Percentiles rank a stretch among this genome's conserved stretches.
These are phyloP conservation scores for Drosophila dives DNA, from an alignment of 2,888 invertebrate genomes.

Conservation along the genomic window DNA sequence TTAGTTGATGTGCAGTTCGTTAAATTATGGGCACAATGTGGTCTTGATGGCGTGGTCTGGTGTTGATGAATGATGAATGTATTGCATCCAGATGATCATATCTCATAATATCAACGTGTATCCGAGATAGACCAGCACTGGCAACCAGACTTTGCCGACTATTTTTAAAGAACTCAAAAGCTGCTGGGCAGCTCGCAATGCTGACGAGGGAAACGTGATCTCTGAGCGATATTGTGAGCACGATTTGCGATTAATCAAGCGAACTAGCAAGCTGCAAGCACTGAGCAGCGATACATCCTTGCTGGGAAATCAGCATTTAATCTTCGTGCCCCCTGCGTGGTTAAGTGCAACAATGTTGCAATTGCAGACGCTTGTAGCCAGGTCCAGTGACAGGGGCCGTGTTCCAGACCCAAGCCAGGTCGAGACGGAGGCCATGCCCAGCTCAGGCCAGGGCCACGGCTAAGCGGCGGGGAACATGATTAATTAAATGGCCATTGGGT, in stretches of 20 bases:
- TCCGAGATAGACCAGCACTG: conserved; percentile 23
- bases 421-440: neutral
- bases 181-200: conserved; percentile 35
- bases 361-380: conserved; percentile 9
- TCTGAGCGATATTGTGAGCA: conserved; percentile 71
- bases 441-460: conserved; percentile 11
- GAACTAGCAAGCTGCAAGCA: conserved; percentile 9
- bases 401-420: neutral
- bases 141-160: conserved; percentile 47
- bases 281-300: conserved; percentile 51
- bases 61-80: conserved; percentile 23
- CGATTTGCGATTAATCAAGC: conserved; percentile 80
- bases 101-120: conserved; percentile 33
- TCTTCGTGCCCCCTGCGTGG: conserved; percentile 35
- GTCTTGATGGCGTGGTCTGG: conserved; percentile 11
- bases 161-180: conserved; percentile 44
- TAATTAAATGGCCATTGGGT: conserved; percentile 77
- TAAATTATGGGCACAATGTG: conserved; percentile 8
- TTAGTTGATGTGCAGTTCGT: neutral
- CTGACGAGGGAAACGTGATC: conserved; percentile 72
- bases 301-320: conserved; percentile 75
- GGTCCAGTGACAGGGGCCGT: conserved; percentile 6
- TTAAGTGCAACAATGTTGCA: conserved; percentile 49
- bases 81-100: conserved; percentile 15
- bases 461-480: conserved; percentile 59